A percentile compares a stretch with the other conserved stretches of the same genome.
Evolutionary conservation across 2,888 invertebrate genomes (phyloP).

Genomic region (Atethmia centrago): DNA sequence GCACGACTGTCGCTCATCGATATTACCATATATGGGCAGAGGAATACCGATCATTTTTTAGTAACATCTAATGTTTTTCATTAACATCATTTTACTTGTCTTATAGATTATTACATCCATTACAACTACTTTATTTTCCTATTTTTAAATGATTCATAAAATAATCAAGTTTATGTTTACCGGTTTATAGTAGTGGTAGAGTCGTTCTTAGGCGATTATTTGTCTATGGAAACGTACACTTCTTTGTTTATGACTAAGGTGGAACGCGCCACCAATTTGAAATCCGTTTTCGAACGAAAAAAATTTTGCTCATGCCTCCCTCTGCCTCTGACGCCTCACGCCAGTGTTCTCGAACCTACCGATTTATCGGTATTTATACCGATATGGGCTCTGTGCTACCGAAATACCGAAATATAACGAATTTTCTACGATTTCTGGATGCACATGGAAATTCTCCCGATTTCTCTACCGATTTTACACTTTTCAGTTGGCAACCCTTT

Average conservation of each 20-base stretch:
- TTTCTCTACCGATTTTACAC: too few relatives aligned
- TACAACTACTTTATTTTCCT: neutral
- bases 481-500: too few relatives aligned
- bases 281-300: conserved; percentile 50
- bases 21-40: conserved; percentile 83
- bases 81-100: neutral
- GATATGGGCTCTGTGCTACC: too few relatives aligned
- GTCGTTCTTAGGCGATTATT: conserved; percentile 32
- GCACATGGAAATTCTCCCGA: too few relatives aligned
- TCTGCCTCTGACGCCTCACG: too few relatives aligned
- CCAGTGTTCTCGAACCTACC: too few relatives aligned
- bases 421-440: too few relatives aligned
- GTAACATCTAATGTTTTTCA: neutral
- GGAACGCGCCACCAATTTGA: conserved; percentile 24
- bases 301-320: conserved; percentile 36
- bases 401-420: too few relatives aligned
- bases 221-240: conserved; percentile 11
- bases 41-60: conserved; percentile 51
- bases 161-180: neutral
- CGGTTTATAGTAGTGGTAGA: neutral
- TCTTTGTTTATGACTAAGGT: neutral
- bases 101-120: too few relatives aligned
- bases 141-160: neutral
- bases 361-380: too few relatives aligned
- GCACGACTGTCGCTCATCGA: conserved; percentile 70